Conservation (phyloP, 2,797 vertebrate species). For the Lagodon rhomboides region DNA sequence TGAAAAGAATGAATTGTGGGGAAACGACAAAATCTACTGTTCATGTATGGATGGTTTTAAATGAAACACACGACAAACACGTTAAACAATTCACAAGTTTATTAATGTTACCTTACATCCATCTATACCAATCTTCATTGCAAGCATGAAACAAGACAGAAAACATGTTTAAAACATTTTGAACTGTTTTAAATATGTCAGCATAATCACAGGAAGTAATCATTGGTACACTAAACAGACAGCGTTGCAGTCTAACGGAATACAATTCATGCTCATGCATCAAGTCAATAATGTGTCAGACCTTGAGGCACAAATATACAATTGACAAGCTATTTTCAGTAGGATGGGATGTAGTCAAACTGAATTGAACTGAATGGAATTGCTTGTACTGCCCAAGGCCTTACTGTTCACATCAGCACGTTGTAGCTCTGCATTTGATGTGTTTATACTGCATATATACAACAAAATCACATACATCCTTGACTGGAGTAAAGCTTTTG, state of each 20-base stretch:
- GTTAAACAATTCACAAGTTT: conserved; percentile 50
- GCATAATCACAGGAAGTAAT: conserved; percentile 7
- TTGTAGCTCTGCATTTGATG: neutral
- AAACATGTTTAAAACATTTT: conserved; percentile 74
- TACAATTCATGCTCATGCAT: conserved; percentile 51
- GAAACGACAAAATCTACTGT: neutral
- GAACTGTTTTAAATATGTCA: conserved; percentile 67
- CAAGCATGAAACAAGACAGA: conserved; percentile 80
- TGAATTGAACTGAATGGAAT: neutral
- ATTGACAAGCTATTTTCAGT: neutral
- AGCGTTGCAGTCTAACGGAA: conserved; percentile 3
- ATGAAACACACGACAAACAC: conserved; percentile 53
- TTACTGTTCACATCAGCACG: conserved; percentile 12
- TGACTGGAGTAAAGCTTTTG: conserved; percentile 11
- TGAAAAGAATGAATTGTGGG: conserved; percentile 13
- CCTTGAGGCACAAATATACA: conserved; percentile 19
- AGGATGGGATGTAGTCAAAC: neutral
- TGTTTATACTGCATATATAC: conserved; percentile 7
- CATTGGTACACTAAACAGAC: neutral
- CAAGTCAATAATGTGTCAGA: conserved; percentile 1
- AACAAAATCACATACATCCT: neutral
- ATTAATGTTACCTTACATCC: conserved; percentile 85
- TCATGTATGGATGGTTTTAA: conserved; percentile 14
- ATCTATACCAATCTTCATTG: conserved; percentile 84
- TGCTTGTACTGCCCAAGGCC: conserved; percentile 1